Evolutionary conservation across 2,113 vertebrate genomes (phyloP).

Genomic region (Mastomys natalensis): DNA sequence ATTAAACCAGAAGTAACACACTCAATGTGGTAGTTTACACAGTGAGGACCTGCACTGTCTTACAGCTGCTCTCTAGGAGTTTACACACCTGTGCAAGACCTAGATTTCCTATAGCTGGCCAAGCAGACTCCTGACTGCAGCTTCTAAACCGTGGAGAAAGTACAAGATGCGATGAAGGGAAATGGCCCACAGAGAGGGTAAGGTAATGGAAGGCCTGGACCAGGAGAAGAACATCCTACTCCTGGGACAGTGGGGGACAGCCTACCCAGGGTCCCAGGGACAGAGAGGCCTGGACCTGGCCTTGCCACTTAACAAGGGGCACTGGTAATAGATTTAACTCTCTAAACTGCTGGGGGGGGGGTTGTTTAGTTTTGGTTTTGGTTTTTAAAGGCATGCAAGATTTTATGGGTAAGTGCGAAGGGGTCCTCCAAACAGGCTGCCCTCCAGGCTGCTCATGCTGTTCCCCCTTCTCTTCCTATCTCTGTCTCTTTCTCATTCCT

Average conservation of each 20-base stretch:
- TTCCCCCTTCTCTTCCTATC: neutral
- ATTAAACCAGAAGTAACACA: neutral
- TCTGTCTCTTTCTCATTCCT: neutral
- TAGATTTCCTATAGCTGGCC: neutral
- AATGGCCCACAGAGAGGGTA: neutral
- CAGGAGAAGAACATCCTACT: neutral
- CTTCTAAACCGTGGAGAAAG: neutral
- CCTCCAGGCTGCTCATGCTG: neutral
- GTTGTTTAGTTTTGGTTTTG: neutral
- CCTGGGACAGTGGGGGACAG: neutral
- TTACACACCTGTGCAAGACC: neutral
- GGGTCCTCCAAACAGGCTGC: neutral
- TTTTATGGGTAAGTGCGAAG: neutral
- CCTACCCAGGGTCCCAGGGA: neutral
- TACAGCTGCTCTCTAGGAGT: neutral
- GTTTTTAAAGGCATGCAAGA: neutral
- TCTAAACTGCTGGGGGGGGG: neutral
- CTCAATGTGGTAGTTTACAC: neutral
- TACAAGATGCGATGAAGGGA: neutral
- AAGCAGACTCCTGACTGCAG: neutral
- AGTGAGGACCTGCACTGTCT: neutral
- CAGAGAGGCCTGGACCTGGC: neutral
- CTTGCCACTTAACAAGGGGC: neutral
- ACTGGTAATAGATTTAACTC: neutral
- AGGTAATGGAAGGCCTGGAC: neutral